phyloP scores from a whole-genome alignment of 1,140 invertebrate species.

The Diorhabda carinulata region DNA sequence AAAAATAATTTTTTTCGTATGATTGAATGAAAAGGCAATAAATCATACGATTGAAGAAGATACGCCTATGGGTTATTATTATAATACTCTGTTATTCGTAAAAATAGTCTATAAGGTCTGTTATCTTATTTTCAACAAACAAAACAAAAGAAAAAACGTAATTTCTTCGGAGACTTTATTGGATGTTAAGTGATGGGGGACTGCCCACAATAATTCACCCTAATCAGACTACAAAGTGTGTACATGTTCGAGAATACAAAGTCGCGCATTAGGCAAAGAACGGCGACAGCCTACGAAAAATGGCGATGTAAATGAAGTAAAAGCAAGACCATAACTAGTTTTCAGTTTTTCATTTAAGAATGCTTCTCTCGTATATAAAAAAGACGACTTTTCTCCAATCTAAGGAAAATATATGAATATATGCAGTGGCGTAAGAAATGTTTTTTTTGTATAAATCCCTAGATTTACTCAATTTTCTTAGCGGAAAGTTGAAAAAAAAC shows the following conservation, averaged over 20 bases:
- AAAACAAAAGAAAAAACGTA: neutral
- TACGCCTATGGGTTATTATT: too few species aligned
- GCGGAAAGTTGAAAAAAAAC: too few species aligned
- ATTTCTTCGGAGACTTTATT: neutral
- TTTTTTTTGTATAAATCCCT: too few species aligned
- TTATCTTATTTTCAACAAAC: neutral
- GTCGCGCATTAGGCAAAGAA: constrained; percentile 36
- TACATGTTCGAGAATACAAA: constrained; percentile 38
- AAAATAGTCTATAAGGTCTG: too few species aligned
- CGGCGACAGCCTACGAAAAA: constrained; percentile 25
- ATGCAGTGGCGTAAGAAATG: constrained; percentile 3
- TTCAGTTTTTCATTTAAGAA: constrained; percentile 33
- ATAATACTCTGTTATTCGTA: too few species aligned
- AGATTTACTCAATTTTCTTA: too few species aligned
- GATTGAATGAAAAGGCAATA: too few species aligned
- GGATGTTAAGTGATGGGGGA: neutral
- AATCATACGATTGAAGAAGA: too few species aligned
- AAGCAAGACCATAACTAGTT: constrained; percentile 29
- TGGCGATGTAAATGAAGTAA: constrained; percentile 34
- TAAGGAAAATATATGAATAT: constrained; percentile 36
- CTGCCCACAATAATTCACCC: constrained; percentile 9
- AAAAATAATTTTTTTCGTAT: too few species aligned
- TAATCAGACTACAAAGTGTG: constrained; percentile 14
- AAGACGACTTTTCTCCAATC: constrained; percentile 30
- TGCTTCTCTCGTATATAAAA: constrained; percentile 30